phyloP scores from a whole-genome alignment of 2,888 invertebrate species.

The Synanthedon andrenaeformis region DNA sequence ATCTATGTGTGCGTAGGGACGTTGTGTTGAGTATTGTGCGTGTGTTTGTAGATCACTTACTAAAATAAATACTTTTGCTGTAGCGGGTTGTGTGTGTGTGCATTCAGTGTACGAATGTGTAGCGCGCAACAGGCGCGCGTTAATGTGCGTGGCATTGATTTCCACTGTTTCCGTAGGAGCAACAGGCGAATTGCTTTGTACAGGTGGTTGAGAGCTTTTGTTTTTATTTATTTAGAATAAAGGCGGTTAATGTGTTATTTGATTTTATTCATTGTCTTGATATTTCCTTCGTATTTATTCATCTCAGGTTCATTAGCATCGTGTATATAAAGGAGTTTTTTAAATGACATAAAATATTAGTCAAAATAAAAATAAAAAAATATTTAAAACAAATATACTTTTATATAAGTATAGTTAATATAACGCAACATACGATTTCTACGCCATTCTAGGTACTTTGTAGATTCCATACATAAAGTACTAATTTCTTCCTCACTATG shows the following conservation, averaged over 20 bases:
- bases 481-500: no score
- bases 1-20: conserved; percentile 3
- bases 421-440: no score
- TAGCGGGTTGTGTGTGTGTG: conserved; percentile 2
- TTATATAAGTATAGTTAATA: no score
- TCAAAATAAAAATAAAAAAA: no score
- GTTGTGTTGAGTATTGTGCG: conserved; percentile 30
- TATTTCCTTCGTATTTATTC: no score
- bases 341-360: no score
- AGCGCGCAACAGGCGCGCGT: conserved; percentile 40
- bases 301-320: no score
- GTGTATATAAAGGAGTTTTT: no score
- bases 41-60: conserved; percentile 14
- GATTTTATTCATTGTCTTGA: no score
- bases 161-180: conserved; percentile 27
- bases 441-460: no score
- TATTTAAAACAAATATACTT: no score
- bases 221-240: background rate
- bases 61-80: background rate
- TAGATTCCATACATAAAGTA: no score
- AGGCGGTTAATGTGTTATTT: background rate
- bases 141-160: conserved; percentile 57
- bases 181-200: conserved; percentile 32
- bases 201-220: conserved; percentile 4
- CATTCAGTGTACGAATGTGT: background rate